A percentile compares a stretch with the other conserved stretches of the same genome.
Evolutionary conservation across 2,113 vertebrate genomes (phyloP).

Genomic region (Ascaphus truei): DNA sequence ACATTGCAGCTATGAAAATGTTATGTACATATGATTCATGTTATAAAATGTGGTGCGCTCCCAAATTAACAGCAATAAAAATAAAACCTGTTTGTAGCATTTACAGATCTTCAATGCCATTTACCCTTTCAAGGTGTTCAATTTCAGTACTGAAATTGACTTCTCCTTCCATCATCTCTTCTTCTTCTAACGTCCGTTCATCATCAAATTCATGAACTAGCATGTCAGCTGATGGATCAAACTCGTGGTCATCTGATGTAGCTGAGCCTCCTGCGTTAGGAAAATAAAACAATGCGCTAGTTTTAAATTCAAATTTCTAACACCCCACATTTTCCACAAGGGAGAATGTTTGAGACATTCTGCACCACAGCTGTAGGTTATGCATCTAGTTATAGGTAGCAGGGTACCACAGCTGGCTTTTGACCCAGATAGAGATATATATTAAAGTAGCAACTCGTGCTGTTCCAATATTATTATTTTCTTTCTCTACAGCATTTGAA

Average conservation of each 20-base stretch:
- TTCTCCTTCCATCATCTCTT: slow-evolving; percentile 93
- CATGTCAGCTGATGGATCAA: slow-evolving; percentile 95
- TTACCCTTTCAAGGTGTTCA: slow-evolving; percentile 90
- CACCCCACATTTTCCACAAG: too few species aligned
- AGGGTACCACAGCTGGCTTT: too few species aligned
- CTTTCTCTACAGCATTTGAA: too few species aligned
- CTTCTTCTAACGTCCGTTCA: slow-evolving; percentile 93
- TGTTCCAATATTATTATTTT: too few species aligned
- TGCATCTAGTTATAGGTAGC: too few species aligned
- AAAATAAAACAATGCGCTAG: too few species aligned
- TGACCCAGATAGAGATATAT: too few species aligned
- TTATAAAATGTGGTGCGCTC: background rate
- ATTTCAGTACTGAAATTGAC: slow-evolving; percentile 88
- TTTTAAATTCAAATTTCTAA: too few species aligned
- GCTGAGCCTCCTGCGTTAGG: slow-evolving; percentile 76
- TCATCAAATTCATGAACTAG: slow-evolving; percentile 97
- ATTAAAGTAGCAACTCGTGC: too few species aligned
- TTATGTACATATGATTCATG: background rate
- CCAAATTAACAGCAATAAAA: background rate
- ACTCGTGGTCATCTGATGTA: slow-evolving; percentile 90
- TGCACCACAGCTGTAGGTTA: too few species aligned
- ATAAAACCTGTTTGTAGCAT: background rate
- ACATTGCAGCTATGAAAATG: background rate
- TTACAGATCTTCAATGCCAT: slow-evolving; percentile 38
- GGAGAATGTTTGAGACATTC: too few species aligned